A percentile compares a stretch with the other conserved stretches of the same genome.
Evolutionary conservation across 2,113 vertebrate species (phyloP).

Genomic region (Puffinus mauretanicus): DNA sequence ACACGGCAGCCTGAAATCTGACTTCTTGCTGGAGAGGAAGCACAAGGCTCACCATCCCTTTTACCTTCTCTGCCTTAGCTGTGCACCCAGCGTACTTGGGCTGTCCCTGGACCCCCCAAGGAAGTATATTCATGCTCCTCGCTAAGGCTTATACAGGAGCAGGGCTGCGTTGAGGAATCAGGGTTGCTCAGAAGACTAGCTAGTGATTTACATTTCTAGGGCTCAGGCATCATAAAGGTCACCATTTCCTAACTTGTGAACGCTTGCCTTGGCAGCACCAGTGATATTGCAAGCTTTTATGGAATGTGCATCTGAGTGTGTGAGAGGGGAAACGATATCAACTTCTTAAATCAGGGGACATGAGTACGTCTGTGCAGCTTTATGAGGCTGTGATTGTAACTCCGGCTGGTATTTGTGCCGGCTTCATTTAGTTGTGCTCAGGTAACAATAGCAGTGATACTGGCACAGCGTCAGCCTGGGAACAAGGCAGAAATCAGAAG

Average conservation of each 20-base stretch:
- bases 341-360: not conserved
- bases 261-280: not conserved
- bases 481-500: not conserved
- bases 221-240: not conserved
- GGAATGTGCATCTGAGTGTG: not conserved
- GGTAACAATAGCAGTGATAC: not conserved
- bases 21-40: not conserved
- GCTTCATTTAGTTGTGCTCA: not conserved
- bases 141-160: not conserved
- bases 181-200: not conserved
- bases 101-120: not conserved
- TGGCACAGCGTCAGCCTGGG: not conserved
- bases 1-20: not conserved
- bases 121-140: not conserved
- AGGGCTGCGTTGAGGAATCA: not conserved
- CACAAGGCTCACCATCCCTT: not conserved
- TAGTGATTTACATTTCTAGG: not conserved
- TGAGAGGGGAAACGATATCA: not conserved
- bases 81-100: accelerated
- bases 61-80: not conserved
- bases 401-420: not conserved
- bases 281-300: not conserved
- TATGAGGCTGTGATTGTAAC: not conserved
- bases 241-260: not conserved
- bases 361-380: not conserved